These are phyloP conservation scores for Chrysolina haemoptera DNA, from an alignment of 2,888 invertebrate genomes.

Conservation along the genomic window DNA sequence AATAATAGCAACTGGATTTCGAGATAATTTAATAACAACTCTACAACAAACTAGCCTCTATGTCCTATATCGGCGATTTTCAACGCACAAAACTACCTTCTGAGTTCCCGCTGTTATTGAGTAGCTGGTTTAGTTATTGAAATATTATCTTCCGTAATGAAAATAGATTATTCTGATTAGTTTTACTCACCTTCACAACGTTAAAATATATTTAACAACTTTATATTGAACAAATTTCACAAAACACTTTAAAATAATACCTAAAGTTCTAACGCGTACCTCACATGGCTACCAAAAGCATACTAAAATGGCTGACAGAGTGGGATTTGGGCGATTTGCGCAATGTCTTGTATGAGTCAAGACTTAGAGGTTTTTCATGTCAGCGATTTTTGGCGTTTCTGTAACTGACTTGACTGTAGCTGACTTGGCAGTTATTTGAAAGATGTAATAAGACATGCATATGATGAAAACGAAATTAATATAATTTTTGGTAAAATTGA, in stretches of 20 bases:
- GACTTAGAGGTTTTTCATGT: neutral
- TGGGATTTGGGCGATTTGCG: neutral
- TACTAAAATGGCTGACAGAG: neutral
- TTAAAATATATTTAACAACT: neutral
- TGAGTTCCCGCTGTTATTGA: slow-evolving; percentile 1
- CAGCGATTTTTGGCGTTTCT: neutral
- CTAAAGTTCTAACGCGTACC: neutral
- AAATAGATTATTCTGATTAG: neutral
- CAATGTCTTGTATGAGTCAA: neutral
- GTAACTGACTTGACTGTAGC: neutral
- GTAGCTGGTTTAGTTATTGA: neutral
- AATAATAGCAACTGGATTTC: neutral
- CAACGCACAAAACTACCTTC: slow-evolving; percentile 9
- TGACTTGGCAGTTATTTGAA: slow-evolving; percentile 6
- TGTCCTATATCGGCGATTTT: neutral
- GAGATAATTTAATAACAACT: neutral
- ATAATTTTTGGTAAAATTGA: neutral
- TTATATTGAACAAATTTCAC: neutral
- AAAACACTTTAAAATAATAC: neutral
- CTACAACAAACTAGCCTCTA: neutral
- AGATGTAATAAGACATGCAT: neutral
- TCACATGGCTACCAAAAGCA: neutral
- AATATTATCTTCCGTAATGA: neutral
- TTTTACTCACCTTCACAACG: neutral
- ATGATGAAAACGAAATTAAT: neutral